Conservation (phyloP, 2,113 vertebrate genomes). For the Melanostigma gelatinosum region DNA sequence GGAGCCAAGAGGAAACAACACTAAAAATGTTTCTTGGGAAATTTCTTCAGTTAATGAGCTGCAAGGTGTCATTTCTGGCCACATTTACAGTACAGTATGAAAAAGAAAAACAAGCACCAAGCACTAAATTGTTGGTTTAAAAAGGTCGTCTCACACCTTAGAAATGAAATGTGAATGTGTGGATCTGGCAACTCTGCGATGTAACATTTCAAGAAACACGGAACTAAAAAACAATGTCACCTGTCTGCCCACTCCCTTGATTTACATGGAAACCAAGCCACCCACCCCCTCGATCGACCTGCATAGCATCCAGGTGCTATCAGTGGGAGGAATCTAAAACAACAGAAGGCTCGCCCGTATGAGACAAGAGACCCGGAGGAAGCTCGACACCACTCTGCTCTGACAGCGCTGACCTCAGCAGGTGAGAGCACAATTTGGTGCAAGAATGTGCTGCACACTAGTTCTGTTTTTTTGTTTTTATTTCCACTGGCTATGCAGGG, state of each 20-base stretch:
- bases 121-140: not conserved
- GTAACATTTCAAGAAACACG: not conserved
- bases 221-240: constrained; percentile 1
- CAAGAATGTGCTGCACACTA: not conserved
- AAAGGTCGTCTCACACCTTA: not conserved
- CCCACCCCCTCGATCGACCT: constrained; percentile 25
- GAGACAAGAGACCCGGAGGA: constrained; percentile 11
- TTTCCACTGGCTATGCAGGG: constrained; percentile 15
- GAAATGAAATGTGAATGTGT: not conserved
- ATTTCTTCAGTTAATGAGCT: not conserved
- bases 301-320: constrained; percentile 20
- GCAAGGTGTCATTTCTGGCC: not conserved
- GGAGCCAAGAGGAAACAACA: not conserved
- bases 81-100: not conserved
- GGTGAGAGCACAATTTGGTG: constrained; percentile 54
- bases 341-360: not conserved
- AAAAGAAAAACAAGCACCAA: not conserved
- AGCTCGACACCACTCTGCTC: not conserved
- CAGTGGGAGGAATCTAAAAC: constrained; percentile 32
- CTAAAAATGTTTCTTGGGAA: not conserved
- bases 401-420: constrained; percentile 33
- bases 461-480: constrained; percentile 26
- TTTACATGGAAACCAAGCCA: not conserved
- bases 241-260: not conserved
- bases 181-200: constrained; percentile 17